These are phyloP conservation scores for Caenorhabditis doughertyi DNA, from an alignment of 2,888 invertebrate species.

Conservation along the genomic window DNA sequence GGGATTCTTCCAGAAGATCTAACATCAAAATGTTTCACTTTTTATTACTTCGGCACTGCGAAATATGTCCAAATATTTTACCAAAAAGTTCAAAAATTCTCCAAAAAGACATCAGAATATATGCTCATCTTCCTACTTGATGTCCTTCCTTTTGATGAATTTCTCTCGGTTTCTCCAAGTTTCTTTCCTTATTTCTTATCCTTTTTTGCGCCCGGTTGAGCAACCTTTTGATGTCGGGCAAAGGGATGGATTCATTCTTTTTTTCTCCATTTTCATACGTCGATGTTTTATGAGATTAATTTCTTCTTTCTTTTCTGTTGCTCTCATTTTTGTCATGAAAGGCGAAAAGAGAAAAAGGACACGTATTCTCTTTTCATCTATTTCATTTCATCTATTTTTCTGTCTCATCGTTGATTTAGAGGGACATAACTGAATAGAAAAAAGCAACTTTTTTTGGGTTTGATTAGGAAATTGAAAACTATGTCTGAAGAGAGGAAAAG, in stretches of 20 bases:
- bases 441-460: conserved; percentile 22
- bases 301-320: conserved; percentile 11
- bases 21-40: neutral
- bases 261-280: conserved; percentile 7
- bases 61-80: neutral
- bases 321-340: conserved; percentile 23
- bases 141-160: neutral
- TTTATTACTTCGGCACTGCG: neutral
- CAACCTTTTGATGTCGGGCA: conserved; percentile 6
- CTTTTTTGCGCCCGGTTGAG: neutral
- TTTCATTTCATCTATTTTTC: neutral
- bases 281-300: conserved; percentile 50
- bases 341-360: neutral
- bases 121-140: neutral
- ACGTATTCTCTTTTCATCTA: conserved; percentile 24
- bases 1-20: neutral
- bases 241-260: conserved; percentile 2
- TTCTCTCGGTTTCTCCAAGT: neutral
- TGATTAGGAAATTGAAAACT: conserved; percentile 32
- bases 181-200: neutral
- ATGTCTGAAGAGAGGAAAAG: conserved; percentile 7
- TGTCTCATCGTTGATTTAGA: conserved; percentile 8
- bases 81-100: neutral
- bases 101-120: conserved; percentile 1
- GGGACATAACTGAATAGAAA: neutral